These are phyloP conservation scores for Psilopsiagon aymara DNA, from an alignment of 2,113 vertebrate genomes.

Conservation along the genomic window DNA sequence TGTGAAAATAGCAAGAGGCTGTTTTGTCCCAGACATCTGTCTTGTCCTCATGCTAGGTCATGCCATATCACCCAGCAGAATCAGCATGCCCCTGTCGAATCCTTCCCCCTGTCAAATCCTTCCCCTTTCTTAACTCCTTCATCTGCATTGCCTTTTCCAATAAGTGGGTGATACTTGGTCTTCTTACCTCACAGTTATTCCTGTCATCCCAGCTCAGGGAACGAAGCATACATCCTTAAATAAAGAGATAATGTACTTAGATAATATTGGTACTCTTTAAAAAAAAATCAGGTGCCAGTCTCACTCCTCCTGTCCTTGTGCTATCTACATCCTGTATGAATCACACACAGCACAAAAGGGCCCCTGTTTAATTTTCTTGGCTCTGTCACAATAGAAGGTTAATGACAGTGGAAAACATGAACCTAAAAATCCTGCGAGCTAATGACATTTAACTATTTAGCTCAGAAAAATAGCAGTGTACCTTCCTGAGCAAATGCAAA, in stretches of 20 bases:
- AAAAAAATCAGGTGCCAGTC: not conserved
- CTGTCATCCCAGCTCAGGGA: not conserved
- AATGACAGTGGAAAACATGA: not conserved
- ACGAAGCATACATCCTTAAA: not conserved
- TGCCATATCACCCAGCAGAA: accelerated
- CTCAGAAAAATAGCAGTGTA: not conserved
- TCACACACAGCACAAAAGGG: constrained; percentile 21
- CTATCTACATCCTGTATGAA: constrained; percentile 21
- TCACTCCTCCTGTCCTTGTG: not conserved
- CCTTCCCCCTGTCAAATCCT: not conserved
- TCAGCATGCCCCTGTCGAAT: not conserved
- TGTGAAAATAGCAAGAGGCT: not conserved
- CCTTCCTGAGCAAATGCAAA: constrained; percentile 46
- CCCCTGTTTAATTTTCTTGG: not conserved
- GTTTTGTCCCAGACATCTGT: not conserved
- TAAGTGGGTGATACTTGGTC: not conserved
- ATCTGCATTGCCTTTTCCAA: not conserved
- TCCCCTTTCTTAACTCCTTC: not conserved
- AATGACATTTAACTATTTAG: not conserved
- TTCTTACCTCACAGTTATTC: not conserved
- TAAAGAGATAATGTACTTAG: not conserved
- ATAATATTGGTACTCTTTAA: not conserved
- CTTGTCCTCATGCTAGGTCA: not conserved
- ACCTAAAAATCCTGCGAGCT: constrained; percentile 4
- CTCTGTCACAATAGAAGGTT: constrained; percentile 26